Base-by-base conservation (phyloP, 2,113 vertebrate genomes). In the Coryphaenoides rupestris region DNA sequence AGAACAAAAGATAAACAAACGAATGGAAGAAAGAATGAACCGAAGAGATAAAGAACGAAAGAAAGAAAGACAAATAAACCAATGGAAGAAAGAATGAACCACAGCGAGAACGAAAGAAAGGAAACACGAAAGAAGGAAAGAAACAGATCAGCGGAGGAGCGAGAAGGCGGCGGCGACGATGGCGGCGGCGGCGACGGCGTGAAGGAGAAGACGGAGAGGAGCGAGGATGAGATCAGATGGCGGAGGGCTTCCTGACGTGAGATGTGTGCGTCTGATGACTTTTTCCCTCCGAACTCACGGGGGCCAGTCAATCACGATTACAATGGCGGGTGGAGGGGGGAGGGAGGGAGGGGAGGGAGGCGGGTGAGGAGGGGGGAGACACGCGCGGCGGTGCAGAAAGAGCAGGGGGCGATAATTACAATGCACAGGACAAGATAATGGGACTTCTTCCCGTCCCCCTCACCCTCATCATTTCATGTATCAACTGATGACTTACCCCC, bases 271-370 rank as follows among this genome's bases (percentile, higher is more conserved):
- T 85, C 80, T 93, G 88, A 92, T 88, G 79, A 89, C 85, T 92
- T 93, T 91, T 91, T 86, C n/a, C n/a, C n/a, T n/a, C 75, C 90
- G 86, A 88, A 86, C 67, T 68, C 56, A 89, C 91, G 90, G 89
- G 85, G 87, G 84, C 91, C 84, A 93, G 90, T 93, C 91, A 94
- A 94, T 93, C 93, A 93, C 90, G 82, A 92, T 92, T 92, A 92
- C 91, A 92, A 87, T 83, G 83, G 83, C 87, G 90, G n/a, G n/a
- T n/a, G n/a, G n/a, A n/a, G n/a, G n/a, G n/a, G n/a, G n/a, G n/a
- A n/a, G n/a, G n/a, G n/a, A n/a, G n/a, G n/a, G n/a, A n/a, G n/a
- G n/a, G n/a, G n/a, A n/a, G n/a, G n/a, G n/a, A n/a, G n/a, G n/a
- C n/a, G n/a, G n/a, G n/a, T n/a, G n/a, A n/a, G n/a, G n/a, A 40